Base-by-base conservation (phyloP, 2,888 invertebrate genomes). In the Dinocampus coccinellae region DNA sequence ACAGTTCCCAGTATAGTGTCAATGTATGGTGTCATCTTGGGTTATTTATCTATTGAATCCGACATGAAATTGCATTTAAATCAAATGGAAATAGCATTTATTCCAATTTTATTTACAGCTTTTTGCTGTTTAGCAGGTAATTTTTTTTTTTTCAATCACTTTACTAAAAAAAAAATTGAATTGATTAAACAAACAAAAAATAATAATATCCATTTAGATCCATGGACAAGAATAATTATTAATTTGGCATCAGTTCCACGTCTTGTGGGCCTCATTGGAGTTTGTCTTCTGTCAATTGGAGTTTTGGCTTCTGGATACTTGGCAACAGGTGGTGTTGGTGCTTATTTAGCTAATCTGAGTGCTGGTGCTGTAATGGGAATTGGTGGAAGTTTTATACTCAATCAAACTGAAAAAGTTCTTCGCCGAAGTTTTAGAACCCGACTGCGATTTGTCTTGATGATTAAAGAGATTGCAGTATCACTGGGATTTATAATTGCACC, bases 81-180 rank as follows among this genome's bases (percentile, higher is more conserved):
- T 91, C 91, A 90, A 58, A 89, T 90, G 70, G 89, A 90, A 73
- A 88, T 92, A 66, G 89, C 91, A 2, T 83, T 91, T 69, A 90
- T 91, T 63, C 92, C 92, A 0, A 88, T 92, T 75, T 88, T 92
- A 75, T 90, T 91, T 83, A 87, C 89, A 36, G 90, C 91, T 10
- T 90, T 91, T 76, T 89, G 90, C 83, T 88, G 90, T 57, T 86
- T 92, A 69, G 81, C 88, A 76, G 89, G 90, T 89, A 85, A 84
- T 61, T 29, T n/a, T n/a, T n/a, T n/a, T n/a, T n/a, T n/a, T n/a
- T n/a, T n/a, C n/a, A n/a, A n/a, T n/a, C n/a, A n/a, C n/a, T n/a
- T n/a, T n/a, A n/a, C n/a, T n/a, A n/a, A n/a, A n/a, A n/a, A n/a
- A n/a, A n/a, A n/a, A n/a, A n/a, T n/a, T n/a, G n/a, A 29, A 61